Conservation (phyloP, 2,888 invertebrate genomes). For the Cephus rjabovi region DNA sequence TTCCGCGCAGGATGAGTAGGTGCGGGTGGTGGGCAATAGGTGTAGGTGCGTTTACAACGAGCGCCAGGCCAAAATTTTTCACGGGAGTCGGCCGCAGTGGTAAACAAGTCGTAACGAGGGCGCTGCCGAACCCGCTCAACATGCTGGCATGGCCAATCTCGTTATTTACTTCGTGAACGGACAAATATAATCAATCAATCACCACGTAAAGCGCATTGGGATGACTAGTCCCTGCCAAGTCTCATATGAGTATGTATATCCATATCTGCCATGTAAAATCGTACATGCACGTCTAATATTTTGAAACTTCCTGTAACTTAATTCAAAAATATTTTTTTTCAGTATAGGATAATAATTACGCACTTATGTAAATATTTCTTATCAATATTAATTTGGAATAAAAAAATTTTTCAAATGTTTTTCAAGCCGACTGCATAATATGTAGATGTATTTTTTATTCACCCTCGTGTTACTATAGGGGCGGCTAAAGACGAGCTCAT, state of each 20-base stretch:
- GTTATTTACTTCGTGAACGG: conserved; percentile 8
- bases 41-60: not conserved
- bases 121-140: conserved; percentile 2
- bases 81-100: not conserved
- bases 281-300: not conserved
- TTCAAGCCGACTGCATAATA: no score
- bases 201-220: not conserved
- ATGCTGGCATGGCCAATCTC: not conserved
- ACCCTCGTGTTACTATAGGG: no score
- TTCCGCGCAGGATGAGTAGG: not conserved
- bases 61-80: not conserved
- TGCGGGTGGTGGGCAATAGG: not conserved
- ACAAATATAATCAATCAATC: conserved; percentile 14
- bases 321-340: not conserved
- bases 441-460: no score
- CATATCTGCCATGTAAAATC: not conserved
- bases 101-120: conserved; percentile 7
- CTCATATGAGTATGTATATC: not conserved
- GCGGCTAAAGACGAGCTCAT: no score
- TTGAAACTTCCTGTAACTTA: not conserved
- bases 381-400: no score
- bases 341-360: no score
- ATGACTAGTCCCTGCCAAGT: not conserved
- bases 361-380: no score
- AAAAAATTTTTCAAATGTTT: no score